These are phyloP conservation scores for Dascyllus trimaculatus DNA, from an alignment of 2,113 vertebrate species.

Conservation along the genomic window DNA sequence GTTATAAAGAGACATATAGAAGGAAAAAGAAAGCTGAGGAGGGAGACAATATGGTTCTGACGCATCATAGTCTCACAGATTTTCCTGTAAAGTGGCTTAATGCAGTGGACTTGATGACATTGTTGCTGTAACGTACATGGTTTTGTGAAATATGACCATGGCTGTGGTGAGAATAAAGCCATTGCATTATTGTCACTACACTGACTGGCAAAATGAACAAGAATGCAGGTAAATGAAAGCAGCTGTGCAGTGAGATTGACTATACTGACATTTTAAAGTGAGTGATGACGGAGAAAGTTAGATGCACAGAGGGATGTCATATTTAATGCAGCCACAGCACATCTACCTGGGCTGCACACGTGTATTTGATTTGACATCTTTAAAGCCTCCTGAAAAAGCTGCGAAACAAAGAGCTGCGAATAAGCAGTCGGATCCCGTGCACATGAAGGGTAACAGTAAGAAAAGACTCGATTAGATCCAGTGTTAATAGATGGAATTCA, in stretches of 20 bases:
- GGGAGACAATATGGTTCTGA: too few species aligned
- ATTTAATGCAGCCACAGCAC: not conserved
- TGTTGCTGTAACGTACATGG: too few species aligned
- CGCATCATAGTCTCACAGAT: too few species aligned
- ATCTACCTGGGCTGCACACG: not conserved
- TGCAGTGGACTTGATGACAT: too few species aligned
- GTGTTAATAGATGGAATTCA: too few species aligned
- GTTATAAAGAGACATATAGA: too few species aligned
- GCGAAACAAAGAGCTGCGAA: not conserved
- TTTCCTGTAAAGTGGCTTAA: too few species aligned
- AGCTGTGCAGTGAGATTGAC: not conserved
- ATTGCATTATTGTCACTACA: not conserved
- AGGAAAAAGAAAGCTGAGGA: too few species aligned
- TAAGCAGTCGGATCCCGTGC: too few species aligned
- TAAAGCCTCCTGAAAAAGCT: not conserved
- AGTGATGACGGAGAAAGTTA: not conserved
- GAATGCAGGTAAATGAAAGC: not conserved
- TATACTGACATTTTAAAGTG: not conserved
- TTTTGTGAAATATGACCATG: slow-evolving; percentile 2
- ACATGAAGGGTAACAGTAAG: too few species aligned
- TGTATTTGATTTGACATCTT: not conserved
- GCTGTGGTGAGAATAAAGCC: not conserved
- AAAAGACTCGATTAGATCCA: too few species aligned
- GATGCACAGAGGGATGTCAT: not conserved
- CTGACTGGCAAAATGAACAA: not conserved